Evolutionary conservation across 2,797 vertebrate genomes (phyloP).

Genomic region (Mustela erminea): DNA sequence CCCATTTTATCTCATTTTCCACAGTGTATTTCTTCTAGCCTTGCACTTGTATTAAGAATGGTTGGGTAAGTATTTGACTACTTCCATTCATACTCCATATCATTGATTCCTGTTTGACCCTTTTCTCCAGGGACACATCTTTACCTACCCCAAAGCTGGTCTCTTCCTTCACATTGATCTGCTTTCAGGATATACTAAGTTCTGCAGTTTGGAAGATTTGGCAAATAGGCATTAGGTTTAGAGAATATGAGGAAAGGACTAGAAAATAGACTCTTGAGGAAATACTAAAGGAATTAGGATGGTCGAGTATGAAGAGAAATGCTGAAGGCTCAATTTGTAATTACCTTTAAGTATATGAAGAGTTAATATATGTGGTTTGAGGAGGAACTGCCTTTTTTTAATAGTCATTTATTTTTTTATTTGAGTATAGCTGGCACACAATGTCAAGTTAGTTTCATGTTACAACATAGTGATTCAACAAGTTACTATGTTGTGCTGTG

Average conservation of each 20-base stretch:
- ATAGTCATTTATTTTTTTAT: background rate
- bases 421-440: background rate
- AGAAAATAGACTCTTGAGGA: background rate
- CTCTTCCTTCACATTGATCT: background rate
- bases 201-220: background rate
- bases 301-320: background rate
- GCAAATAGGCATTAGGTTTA: background rate
- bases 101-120: background rate
- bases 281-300: background rate
- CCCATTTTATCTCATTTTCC: constrained; percentile 14
- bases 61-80: background rate
- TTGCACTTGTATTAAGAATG: background rate
- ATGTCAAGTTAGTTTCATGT: background rate
- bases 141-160: background rate
- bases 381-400: background rate
- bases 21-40: constrained; percentile 25
- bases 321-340: background rate
- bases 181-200: background rate
- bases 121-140: background rate
- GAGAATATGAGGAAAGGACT: background rate
- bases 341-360: background rate
- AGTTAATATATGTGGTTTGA: background rate
- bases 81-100: background rate
- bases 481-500: background rate
- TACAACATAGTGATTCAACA: background rate